Conservation (phyloP, 2,888 invertebrate species). For the Idaea dimidiata region DNA sequence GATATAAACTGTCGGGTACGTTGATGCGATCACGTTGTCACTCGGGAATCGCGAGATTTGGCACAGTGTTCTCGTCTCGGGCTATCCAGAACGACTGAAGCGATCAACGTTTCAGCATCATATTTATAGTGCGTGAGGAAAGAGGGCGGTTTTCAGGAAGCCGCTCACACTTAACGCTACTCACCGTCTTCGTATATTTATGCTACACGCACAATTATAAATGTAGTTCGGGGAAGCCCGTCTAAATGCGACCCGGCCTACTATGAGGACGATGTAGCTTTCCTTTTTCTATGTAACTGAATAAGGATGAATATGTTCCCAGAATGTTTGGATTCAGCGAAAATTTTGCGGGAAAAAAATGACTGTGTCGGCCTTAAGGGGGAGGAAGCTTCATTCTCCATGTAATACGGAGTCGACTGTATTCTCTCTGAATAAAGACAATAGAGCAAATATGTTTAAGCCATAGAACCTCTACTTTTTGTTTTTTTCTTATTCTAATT, state of each 20-base stretch:
- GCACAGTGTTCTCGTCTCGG: constrained; percentile 64
- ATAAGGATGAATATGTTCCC: constrained; percentile 25
- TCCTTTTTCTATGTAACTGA: constrained; percentile 36
- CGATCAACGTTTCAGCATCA: constrained; percentile 55
- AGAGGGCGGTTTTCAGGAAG: constrained; percentile 71
- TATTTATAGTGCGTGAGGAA: constrained; percentile 68
- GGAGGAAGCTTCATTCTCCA: no score
- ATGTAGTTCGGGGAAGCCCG: constrained; percentile 74
- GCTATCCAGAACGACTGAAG: constrained; percentile 75
- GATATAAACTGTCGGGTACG: constrained; percentile 32
- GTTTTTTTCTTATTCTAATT: no score
- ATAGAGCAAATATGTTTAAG: no score
- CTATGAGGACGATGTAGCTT: constrained; percentile 31
- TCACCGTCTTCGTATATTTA: constrained; percentile 62
- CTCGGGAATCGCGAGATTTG: constrained; percentile 55
- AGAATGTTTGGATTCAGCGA: constrained; percentile 11
- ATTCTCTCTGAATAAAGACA: no score
- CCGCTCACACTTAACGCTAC: constrained; percentile 67
- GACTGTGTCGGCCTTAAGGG: not conserved
- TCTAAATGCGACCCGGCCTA: constrained; percentile 50
- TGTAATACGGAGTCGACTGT: no score
- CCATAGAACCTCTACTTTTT: no score
- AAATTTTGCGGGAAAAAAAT: not conserved
- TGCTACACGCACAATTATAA: constrained; percentile 47
- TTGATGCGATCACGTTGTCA: constrained; percentile 63